These are phyloP conservation scores for Alligator mississippiensis DNA, from an alignment of 2,113 vertebrate species.

Conservation along the genomic window DNA sequence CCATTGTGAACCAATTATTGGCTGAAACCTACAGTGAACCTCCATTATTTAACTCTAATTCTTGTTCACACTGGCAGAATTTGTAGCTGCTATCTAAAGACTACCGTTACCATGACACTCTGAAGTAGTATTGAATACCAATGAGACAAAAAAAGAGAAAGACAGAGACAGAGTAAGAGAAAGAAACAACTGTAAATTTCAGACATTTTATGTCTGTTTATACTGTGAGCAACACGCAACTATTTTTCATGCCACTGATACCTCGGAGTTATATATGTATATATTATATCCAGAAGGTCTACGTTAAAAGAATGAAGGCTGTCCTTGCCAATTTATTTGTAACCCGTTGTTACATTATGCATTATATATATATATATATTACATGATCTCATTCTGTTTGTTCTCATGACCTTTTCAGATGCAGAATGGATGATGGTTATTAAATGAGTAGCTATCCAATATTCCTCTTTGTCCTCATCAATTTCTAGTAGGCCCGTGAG, in stretches of 20 bases:
- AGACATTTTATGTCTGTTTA: neutral
- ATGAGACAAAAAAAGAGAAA: neutral
- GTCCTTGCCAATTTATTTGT: neutral
- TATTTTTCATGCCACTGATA: neutral
- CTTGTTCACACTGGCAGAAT: neutral
- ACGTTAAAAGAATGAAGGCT: neutral
- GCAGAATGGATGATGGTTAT: neutral
- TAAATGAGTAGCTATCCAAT: neutral
- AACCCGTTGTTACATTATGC: neutral
- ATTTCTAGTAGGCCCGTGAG: neutral
- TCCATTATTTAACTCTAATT: neutral
- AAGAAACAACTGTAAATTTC: neutral
- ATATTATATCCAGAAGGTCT: neutral
- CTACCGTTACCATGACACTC: neutral
- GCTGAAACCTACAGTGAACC: neutral
- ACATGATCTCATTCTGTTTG: neutral
- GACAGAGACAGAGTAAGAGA: neutral
- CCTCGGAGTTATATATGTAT: neutral
- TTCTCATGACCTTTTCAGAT: neutral
- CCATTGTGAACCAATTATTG: neutral
- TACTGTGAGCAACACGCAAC: neutral
- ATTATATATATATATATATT: neutral
- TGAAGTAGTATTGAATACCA: conserved; percentile 1
- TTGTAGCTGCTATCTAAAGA: neutral
- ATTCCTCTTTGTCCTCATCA: neutral